Evolutionary conservation across 2,888 invertebrate genomes (phyloP).

Genomic region (Lasioglossum marginatum): DNA sequence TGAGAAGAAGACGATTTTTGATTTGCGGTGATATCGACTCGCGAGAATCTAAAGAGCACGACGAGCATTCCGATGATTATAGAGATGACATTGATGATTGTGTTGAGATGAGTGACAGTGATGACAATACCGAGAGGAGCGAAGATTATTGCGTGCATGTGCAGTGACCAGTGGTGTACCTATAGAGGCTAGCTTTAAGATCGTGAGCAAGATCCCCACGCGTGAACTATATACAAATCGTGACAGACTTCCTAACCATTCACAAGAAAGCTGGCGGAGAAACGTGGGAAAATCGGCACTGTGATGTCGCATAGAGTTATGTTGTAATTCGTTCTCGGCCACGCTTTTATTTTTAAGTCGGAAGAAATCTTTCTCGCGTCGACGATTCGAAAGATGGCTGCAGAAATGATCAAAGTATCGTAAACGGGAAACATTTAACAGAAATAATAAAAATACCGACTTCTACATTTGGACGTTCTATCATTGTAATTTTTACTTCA

Average conservation of each 20-base stretch:
- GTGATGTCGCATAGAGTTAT: background rate
- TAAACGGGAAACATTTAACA: background rate
- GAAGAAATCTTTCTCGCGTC: background rate
- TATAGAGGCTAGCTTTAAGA: constrained; percentile 72
- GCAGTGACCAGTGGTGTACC: constrained; percentile 74
- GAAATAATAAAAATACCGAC: background rate
- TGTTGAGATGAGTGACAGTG: constrained; percentile 52
- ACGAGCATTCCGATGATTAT: background rate
- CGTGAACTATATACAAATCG: constrained; percentile 69
- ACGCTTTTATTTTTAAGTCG: background rate
- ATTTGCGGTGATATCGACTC: background rate
- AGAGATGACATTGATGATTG: constrained; percentile 24
- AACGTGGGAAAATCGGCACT: constrained; percentile 39
- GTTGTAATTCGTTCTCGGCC: background rate
- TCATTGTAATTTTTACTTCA: no score
- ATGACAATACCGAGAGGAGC: constrained; percentile 70
- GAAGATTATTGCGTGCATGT: constrained; percentile 76
- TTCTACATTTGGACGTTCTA: background rate
- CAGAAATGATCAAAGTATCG: no score
- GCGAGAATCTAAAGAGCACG: background rate
- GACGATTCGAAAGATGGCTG: background rate
- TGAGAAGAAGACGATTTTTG: background rate
- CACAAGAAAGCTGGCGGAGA: constrained; percentile 62
- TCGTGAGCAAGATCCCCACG: constrained; percentile 69
- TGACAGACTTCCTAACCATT: constrained; percentile 71